Evolutionary conservation across 1,140 invertebrate genomes (phyloP).

Genomic region (Drosophila guanche): DNA sequence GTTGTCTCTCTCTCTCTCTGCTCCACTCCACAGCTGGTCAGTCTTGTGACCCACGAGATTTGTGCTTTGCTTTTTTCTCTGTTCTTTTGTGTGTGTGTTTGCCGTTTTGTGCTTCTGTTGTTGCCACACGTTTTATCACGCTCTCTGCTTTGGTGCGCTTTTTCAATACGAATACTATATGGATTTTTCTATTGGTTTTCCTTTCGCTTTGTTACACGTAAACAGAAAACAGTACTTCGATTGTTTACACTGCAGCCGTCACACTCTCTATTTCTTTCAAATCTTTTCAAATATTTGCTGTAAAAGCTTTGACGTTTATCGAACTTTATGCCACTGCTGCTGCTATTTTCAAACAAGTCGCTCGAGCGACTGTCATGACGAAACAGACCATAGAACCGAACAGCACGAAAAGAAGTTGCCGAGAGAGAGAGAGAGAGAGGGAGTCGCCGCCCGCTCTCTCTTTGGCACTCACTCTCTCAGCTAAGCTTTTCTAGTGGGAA

Average conservation of each 20-base stretch:
- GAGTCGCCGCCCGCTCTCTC: background rate
- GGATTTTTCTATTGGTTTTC: slow-evolving; percentile 17
- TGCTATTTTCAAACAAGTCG: slow-evolving; percentile 64
- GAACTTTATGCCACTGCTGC: slow-evolving; percentile 11
- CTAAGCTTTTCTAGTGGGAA: slow-evolving; percentile 2
- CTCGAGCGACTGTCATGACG: slow-evolving; percentile 59
- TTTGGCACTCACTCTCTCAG: slow-evolving; percentile 7
- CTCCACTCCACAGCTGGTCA: slow-evolving; percentile 31
- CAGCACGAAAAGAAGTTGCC: slow-evolving; percentile 58
- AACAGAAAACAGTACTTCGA: slow-evolving; percentile 20
- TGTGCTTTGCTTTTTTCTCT: slow-evolving; percentile 52
- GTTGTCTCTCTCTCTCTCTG: slow-evolving; percentile 12
- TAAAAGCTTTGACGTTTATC: slow-evolving; percentile 11
- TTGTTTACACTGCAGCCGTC: slow-evolving; percentile 9
- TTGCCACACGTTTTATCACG: slow-evolving; percentile 73
- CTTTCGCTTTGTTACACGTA: slow-evolving; percentile 34
- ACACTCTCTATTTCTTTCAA: background rate
- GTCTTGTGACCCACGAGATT: slow-evolving; percentile 74
- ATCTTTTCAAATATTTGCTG: background rate
- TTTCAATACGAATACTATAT: slow-evolving; percentile 45
- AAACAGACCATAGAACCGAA: slow-evolving; percentile 43
- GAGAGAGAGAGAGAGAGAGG: slow-evolving; percentile 9
- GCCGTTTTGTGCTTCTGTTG: slow-evolving; percentile 61
- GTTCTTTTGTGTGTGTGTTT: slow-evolving; percentile 25
- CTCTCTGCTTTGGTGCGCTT: slow-evolving; percentile 60